phyloP scores from a whole-genome alignment of 64 coral and sea anemone genomes.

The Actinia tenebrosa region DNA sequence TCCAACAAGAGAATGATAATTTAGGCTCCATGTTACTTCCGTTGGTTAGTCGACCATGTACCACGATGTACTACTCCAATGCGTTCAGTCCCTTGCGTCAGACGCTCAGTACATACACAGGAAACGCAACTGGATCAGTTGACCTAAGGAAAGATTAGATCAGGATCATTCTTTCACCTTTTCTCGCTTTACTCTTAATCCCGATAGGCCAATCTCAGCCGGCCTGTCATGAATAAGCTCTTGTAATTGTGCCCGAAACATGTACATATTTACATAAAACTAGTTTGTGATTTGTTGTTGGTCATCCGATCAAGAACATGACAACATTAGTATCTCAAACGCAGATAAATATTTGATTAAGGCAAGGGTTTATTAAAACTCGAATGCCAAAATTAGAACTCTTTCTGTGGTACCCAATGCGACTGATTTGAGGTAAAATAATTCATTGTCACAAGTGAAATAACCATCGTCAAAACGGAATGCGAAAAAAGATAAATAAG shows the following conservation, averaged over 20 bases:
- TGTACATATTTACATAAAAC: background rate
- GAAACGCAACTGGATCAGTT: too few species aligned
- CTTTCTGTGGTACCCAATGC: background rate
- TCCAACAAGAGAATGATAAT: too few species aligned
- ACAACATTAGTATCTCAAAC: background rate
- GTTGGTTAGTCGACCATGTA: too few species aligned
- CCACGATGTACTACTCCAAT: too few species aligned
- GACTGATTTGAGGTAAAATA: background rate
- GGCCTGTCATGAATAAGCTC: background rate
- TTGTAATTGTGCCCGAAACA: background rate
- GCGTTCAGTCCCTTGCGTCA: too few species aligned
- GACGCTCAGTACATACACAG: too few species aligned
- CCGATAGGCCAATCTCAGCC: too few species aligned
- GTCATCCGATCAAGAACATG: background rate
- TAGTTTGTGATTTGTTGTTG: background rate
- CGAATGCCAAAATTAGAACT: background rate
- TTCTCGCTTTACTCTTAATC: too few species aligned
- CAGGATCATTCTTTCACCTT: too few species aligned
- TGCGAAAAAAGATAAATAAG: background rate
- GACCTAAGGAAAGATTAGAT: too few species aligned
- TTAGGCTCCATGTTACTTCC: too few species aligned
- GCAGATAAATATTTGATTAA: conserved; percentile 11
- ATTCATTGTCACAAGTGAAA: background rate
- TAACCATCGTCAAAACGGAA: background rate
- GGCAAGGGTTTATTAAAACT: background rate